Evolutionary conservation across 1,140 invertebrate genomes (phyloP).

Genomic region (Sogatella furcifera): DNA sequence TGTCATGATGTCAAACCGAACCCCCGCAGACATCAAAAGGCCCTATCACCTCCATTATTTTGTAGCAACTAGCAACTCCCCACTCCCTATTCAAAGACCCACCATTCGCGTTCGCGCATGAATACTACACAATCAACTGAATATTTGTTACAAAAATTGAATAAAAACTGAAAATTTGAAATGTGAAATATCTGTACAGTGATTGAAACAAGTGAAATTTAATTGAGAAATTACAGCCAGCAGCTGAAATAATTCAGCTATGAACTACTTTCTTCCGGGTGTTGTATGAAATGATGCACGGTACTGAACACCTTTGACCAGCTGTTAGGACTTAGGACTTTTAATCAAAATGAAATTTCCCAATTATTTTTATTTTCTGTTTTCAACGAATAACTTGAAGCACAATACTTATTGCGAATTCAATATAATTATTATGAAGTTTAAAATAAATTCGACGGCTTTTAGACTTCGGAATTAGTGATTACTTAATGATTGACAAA

Average conservation of each 20-base stretch:
- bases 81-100: constrained; percentile 3
- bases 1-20: constrained; percentile 7
- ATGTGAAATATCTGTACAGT: not conserved
- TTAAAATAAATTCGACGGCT: too few relatives aligned
- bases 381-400: too few relatives aligned
- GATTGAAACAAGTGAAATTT: not conserved
- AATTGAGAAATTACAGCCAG: not conserved
- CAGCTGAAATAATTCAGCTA: too few relatives aligned
- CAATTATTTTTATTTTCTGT: not conserved
- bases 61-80: constrained; percentile 8
- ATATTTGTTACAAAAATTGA: not conserved
- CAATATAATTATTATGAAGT: too few relatives aligned
- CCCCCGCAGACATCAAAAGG: constrained; percentile 9
- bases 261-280: constrained; percentile 5
- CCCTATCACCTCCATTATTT: constrained; percentile 23
- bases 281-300: not conserved
- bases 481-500: too few relatives aligned
- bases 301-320: not conserved
- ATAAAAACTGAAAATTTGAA: not conserved
- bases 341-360: constrained; percentile 1
- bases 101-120: constrained; percentile 14
- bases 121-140: constrained; percentile 2
- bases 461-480: too few relatives aligned
- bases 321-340: not conserved
- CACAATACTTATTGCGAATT: too few relatives aligned